Evolutionary conservation across 2,888 invertebrate species (phyloP).

Genomic region (Nomada ferruginata): DNA sequence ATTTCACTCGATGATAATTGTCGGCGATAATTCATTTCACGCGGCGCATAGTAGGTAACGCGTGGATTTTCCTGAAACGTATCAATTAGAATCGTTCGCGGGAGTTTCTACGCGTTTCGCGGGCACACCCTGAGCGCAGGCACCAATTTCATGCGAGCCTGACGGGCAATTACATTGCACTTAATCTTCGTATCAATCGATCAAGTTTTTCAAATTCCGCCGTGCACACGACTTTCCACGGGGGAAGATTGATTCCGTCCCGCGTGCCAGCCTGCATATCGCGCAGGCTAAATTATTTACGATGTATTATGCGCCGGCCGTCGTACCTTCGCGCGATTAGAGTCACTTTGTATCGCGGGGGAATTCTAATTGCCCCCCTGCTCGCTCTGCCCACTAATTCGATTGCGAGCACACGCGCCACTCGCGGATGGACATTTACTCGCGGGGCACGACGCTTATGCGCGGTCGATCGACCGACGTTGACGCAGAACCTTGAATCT

Average conservation of each 20-base stretch:
- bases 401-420: constrained; percentile 18
- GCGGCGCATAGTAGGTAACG: constrained; percentile 25
- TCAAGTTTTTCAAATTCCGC: neutral
- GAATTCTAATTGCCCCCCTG: constrained; percentile 30
- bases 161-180: neutral
- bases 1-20: constrained; percentile 66
- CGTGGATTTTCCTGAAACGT: constrained; percentile 58
- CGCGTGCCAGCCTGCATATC: neutral
- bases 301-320: constrained; percentile 5
- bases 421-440: constrained; percentile 15
- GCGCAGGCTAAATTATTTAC: constrained; percentile 20
- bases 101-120: neutral
- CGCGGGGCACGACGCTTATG: neutral
- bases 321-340: constrained; percentile 29
- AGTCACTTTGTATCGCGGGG: constrained; percentile 42
- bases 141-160: constrained; percentile 16
- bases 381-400: constrained; percentile 17
- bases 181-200: neutral
- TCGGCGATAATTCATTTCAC: constrained; percentile 65
- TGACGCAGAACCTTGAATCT: no score
- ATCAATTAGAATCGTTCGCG: constrained; percentile 50
- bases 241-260: neutral
- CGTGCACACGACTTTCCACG: neutral
- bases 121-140: neutral
- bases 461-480: neutral